Evolutionary conservation across 2,888 invertebrate species (phyloP).

Genomic region (Tetranychus piercei): DNA sequence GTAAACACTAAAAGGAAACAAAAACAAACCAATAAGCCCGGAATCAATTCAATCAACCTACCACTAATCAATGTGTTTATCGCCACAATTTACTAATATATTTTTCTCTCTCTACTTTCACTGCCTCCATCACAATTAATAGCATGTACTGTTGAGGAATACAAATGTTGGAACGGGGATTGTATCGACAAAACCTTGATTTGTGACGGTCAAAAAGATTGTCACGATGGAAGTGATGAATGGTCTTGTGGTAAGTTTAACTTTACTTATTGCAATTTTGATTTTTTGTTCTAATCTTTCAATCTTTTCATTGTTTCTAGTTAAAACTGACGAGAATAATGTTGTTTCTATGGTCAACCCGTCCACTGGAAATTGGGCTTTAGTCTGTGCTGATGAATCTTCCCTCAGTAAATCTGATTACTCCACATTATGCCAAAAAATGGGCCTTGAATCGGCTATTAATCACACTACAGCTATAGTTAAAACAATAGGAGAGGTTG

Average conservation of each 20-base stretch:
- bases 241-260: slow-evolving; percentile 23
- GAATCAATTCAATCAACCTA: no score
- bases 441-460: slow-evolving; percentile 1
- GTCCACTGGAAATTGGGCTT: slow-evolving; percentile 22
- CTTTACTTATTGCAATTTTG: not conserved
- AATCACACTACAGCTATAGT: not conserved
- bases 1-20: no score
- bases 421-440: not conserved
- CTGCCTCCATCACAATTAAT: no score
- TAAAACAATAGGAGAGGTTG: not conserved
- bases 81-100: not conserved
- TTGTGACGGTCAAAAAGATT: slow-evolving; percentile 40
- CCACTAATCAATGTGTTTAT: no score
- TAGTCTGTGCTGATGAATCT: slow-evolving; percentile 10
- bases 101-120: not conserved
- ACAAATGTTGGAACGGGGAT: slow-evolving; percentile 23
- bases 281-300: slow-evolving; percentile 1
- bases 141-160: slow-evolving; percentile 22
- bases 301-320: slow-evolving; percentile 12
- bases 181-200: slow-evolving; percentile 33
- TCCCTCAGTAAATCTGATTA: not conserved
- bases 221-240: slow-evolving; percentile 28
- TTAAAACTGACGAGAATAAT: slow-evolving; percentile 23
- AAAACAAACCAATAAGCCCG: no score
- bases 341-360: slow-evolving; percentile 24